Base-by-base conservation (phyloP, 2,888 invertebrate species). In the Apotomis betuletana region DNA sequence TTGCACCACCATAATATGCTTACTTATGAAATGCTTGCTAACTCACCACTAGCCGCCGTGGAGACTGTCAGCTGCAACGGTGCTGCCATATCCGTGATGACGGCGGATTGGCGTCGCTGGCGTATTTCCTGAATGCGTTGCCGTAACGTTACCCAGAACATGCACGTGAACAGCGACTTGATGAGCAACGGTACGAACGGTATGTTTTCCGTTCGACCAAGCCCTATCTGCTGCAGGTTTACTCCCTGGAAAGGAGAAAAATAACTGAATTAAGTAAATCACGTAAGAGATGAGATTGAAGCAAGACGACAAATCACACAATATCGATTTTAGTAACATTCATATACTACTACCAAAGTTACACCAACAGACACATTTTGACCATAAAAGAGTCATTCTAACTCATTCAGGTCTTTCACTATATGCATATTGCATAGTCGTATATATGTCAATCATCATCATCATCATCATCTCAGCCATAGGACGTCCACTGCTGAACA, bases 91-190 rank as follows among this genome's bases (percentile, higher is more conserved):
- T 97, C 96, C 0, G 95, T 94, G 74, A 96, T 86, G n/a, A 95
- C 94, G 64, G 95, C 95, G 27, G 94, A 95, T 77, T 95, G 95
- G 49, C 95, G 94, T 9, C 95, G 94, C 75, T 95, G 95, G 69
- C 94, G 94, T 75, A 96, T 94, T 89, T 98, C 98, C 80, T 97
- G 96, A 82, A 97, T 95, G 85, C 96, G 96, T 88, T 99, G 99
- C 10, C 98, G 94, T 86, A 99, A 93, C 10, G 99, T 99, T 78
- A 98, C 96, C 98, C 98, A 99, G 91, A 99, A 99, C 96, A 98
- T 97, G 71, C 96, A 94, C 64, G 98, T 97, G 90, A 97, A 99
- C 70, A 97, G 87, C 59, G 97, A 96, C 95, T 97, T 97, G 59
- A 96, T 95, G 61, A 96, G 91, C 77, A 99, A 94, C 44, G 97